Evolutionary conservation across 2,888 invertebrate species (phyloP), one percentile per base, ranked within the genome.

Genomic region (Gisinianus flammeolus): DNA sequence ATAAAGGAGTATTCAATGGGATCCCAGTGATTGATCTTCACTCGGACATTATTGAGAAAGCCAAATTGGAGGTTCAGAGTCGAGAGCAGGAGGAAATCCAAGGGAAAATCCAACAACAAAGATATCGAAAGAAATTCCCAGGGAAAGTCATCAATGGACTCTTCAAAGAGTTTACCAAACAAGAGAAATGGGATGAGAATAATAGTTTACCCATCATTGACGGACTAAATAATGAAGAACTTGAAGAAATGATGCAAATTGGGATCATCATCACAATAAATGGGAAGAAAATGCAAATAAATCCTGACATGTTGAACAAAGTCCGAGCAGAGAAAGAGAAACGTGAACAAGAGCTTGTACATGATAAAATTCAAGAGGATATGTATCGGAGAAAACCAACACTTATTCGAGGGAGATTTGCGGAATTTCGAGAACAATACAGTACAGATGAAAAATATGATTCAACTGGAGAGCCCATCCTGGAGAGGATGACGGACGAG

Each of bases 101-200:
- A 31, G 8, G 16, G 3, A 33, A 73, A 33, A 58, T 62, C 31
- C 31, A 33, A 4, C 10, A 28, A 22, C 33, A 62, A 5, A 1
- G 31, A 22, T 6, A 33, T 31, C 19, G 62, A 10, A 73, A 62
- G 16, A 22, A 24, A 3, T 58, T 22, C 24, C 58, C 58, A n/a
- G 62, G 72, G 31, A 72, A 58, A 58, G 31, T 28, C 5, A 22
- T 5, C 2, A 19, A 19, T n/a, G 72, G 58, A 2, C 16, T 33
- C 26, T 64, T 74, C 19, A n/a, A 35, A 26, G 73, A 74, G 26
- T 74, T 62, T 28, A 66, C 64, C 12, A 19, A 16, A 5, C 58
- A 74, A 26, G 73, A 74, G 8, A 74, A 74, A 66, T 64, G 64
- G 26, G 66, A 74, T 10, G 35, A 22, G 1, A 44, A n/a, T 26